These are phyloP conservation scores for Chymomyza procnemis DNA, from an alignment of 2,888 invertebrate genomes.

Conservation along the genomic window DNA sequence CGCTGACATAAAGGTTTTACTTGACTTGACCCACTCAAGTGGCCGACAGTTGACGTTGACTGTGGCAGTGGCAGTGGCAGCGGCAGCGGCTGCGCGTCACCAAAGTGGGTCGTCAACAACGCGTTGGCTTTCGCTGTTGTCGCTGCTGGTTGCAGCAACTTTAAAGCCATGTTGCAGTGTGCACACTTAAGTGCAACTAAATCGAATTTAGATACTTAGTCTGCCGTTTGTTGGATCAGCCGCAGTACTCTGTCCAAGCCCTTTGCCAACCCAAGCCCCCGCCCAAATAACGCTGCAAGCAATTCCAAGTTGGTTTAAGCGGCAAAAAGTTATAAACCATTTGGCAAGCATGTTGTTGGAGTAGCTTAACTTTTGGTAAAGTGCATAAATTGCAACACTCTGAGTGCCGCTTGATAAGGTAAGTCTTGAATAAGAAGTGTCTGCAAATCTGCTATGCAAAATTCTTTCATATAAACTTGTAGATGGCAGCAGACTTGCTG, in stretches of 20 bases:
- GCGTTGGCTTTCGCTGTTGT: slow-evolving; percentile 10
- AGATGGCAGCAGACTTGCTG: too few relatives aligned
- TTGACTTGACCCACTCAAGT: slow-evolving; percentile 67
- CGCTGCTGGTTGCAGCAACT: slow-evolving; percentile 17
- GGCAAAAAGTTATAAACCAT: slow-evolving; percentile 61
- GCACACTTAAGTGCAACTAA: slow-evolving; percentile 53
- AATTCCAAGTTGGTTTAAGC: slow-evolving; percentile 59
- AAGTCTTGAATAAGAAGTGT: neutral
- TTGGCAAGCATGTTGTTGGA: slow-evolving; percentile 41
- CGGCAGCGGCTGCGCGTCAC: slow-evolving; percentile 1
- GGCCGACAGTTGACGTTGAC: slow-evolving; percentile 1
- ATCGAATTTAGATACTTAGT: slow-evolving; percentile 67
- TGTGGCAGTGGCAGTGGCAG: slow-evolving; percentile 40
- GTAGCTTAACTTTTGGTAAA: neutral
- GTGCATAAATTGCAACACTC: neutral
- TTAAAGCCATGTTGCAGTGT: slow-evolving; percentile 33
- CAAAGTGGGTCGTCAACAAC: slow-evolving; percentile 44
- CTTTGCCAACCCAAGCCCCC: neutral
- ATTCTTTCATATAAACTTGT: neutral
- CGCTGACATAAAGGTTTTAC: slow-evolving; percentile 71
- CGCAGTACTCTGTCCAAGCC: slow-evolving; percentile 5
- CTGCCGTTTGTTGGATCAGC: slow-evolving; percentile 32
- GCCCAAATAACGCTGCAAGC: slow-evolving; percentile 44
- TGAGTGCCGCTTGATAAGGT: neutral
- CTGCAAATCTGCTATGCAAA: neutral